A percentile compares a stretch with the other conserved stretches of the same genome.
These are phyloP conservation scores for Myotis vivesi DNA, from an alignment of 2,797 vertebrate genomes.

Conservation along the genomic window DNA sequence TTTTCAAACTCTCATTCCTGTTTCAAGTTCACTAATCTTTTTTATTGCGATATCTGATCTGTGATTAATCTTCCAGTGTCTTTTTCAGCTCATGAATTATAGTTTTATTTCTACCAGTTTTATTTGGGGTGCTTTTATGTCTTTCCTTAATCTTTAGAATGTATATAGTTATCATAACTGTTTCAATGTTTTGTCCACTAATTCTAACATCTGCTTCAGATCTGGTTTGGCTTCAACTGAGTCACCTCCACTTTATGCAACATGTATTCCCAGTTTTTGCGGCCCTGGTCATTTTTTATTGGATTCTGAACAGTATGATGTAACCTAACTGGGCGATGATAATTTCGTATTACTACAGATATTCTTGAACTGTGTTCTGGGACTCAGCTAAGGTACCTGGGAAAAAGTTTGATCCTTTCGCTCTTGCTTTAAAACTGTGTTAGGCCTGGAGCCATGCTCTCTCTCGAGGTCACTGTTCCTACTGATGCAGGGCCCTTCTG, in stretches of 20 bases:
- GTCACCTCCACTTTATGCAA: neutral
- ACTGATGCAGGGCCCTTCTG: neutral
- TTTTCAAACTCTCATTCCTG: neutral
- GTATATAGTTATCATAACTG: neutral
- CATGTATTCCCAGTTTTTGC: neutral
- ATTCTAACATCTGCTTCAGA: neutral
- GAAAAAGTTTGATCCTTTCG: neutral
- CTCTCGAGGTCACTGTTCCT: neutral
- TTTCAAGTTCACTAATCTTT: neutral
- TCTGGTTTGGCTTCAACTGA: neutral
- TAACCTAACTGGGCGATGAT: neutral
- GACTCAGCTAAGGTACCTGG: neutral
- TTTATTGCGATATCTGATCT: neutral
- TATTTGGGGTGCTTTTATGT: neutral
- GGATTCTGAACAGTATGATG: neutral
- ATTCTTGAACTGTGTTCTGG: neutral
- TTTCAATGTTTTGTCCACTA: neutral
- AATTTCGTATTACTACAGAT: neutral
- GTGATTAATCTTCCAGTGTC: neutral
- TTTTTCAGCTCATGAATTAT: slow-evolving; percentile 3
- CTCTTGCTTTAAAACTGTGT: neutral
- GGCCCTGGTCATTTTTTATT: neutral
- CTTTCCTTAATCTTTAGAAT: neutral
- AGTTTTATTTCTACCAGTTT: neutral
- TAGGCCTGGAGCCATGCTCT: neutral